These are phyloP conservation scores for Dipodomys ordii DNA, from an alignment of 2,113 vertebrate species.

Conservation along the genomic window DNA sequence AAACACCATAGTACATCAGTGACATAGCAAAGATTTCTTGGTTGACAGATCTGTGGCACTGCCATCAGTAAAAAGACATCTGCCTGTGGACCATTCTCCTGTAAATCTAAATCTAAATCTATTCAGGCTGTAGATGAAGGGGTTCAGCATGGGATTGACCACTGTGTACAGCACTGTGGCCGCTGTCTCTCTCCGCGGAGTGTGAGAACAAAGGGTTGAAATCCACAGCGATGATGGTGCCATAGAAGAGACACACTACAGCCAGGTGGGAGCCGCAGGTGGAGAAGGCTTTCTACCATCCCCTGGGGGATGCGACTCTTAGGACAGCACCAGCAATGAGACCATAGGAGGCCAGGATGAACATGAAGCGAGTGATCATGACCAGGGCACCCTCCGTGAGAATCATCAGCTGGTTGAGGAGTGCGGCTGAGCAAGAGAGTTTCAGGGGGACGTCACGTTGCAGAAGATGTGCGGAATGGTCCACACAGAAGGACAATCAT, in stretches of 20 bases:
- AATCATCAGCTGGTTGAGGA: constrained; percentile 61
- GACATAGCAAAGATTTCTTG: too few relatives aligned
- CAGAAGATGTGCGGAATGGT: constrained; percentile 83
- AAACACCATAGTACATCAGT: too few relatives aligned
- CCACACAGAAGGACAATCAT: constrained; percentile 60
- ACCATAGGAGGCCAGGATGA: constrained; percentile 64
- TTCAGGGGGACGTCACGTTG: constrained; percentile 60
- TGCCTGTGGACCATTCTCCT: background rate
- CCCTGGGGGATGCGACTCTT: background rate
- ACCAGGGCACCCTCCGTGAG: constrained; percentile 62
- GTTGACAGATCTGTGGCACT: too few relatives aligned
- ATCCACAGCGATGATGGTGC: constrained; percentile 77
- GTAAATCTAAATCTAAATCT: constrained; percentile 46
- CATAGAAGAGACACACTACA: constrained; percentile 78
- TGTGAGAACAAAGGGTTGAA: constrained; percentile 73
- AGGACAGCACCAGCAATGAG: constrained; percentile 69
- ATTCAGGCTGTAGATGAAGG: constrained; percentile 79
- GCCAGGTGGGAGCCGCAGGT: background rate
- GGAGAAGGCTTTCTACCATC: background rate
- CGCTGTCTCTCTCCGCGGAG: background rate
- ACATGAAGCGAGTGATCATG: constrained; percentile 1
- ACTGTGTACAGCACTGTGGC: constrained; percentile 74
- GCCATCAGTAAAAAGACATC: too few relatives aligned
- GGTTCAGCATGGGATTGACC: constrained; percentile 61
- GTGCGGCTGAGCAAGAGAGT: constrained; percentile 70